phyloP scores from a whole-genome alignment of 2,113 vertebrate genomes.

The Microcebus ravelobensis region DNA sequence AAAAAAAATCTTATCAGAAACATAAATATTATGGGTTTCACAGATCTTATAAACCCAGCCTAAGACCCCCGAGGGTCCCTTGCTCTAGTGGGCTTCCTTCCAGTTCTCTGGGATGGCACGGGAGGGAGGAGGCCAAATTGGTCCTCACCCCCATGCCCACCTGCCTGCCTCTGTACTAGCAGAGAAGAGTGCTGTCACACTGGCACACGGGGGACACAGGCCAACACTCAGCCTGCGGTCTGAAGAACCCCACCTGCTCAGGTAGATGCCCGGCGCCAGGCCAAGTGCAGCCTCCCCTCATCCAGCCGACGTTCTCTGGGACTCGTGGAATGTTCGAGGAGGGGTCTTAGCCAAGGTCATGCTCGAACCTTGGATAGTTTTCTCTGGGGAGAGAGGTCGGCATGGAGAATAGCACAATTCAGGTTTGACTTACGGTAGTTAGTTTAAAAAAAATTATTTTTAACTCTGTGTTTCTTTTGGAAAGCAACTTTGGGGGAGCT shows the following conservation, averaged over 20 bases:
- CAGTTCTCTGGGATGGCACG: neutral
- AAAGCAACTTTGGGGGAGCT: conserved; percentile 57
- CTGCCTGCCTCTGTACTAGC: neutral
- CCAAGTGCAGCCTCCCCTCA: neutral
- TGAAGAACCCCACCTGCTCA: neutral
- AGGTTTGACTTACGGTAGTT: neutral
- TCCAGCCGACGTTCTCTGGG: neutral
- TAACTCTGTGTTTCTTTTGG: conserved; percentile 16
- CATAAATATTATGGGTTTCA: conserved; percentile 44
- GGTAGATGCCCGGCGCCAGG: neutral
- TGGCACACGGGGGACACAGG: neutral
- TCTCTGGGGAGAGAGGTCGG: neutral
- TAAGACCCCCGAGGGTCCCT: conserved; percentile 20
- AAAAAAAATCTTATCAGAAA: conserved; percentile 31
- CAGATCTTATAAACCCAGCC: conserved; percentile 28
- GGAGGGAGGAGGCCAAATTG: neutral
- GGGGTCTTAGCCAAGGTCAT: conserved; percentile 6
- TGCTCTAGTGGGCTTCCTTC: conserved; percentile 20
- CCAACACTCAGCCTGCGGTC: neutral
- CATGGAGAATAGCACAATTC: neutral
- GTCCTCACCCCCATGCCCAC: neutral
- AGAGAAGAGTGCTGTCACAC: neutral
- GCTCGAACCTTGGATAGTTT: neutral
- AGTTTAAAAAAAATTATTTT: neutral
- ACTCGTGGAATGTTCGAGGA: neutral